A percentile compares a stretch with the other conserved stretches of the same genome.
phyloP scores from a whole-genome alignment of 2,797 vertebrate genomes.

The Diglossa cyanea region DNA sequence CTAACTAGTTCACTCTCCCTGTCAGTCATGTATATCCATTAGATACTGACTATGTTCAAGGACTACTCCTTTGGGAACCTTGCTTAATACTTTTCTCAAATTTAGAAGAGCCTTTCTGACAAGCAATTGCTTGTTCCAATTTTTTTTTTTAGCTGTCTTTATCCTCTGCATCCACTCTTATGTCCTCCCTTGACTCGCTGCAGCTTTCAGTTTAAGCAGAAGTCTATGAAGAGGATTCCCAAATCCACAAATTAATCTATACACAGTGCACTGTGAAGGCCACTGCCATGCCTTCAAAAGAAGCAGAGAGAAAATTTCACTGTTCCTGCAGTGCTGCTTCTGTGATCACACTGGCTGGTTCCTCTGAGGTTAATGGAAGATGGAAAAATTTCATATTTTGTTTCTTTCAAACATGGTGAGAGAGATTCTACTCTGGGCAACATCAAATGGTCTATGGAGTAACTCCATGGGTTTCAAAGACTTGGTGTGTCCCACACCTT shows the following conservation, averaged over 20 bases:
- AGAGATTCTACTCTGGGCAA: neutral
- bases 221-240: slow-evolving; percentile 18
- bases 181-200: neutral
- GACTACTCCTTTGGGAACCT: neutral
- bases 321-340: neutral
- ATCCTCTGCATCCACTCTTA: slow-evolving; percentile 7
- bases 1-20: slow-evolving; percentile 24
- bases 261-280: neutral
- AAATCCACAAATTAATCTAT: neutral
- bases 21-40: slow-evolving; percentile 27
- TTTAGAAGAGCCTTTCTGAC: slow-evolving; percentile 54
- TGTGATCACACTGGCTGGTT: neutral
- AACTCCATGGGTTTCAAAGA: neutral
- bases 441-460: neutral
- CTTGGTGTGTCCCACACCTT: neutral
- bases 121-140: slow-evolving; percentile 6
- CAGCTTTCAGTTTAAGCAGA: slow-evolving; percentile 29
- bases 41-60: neutral
- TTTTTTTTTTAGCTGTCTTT: neutral
- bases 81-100: slow-evolving; percentile 37
- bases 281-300: neutral
- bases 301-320: neutral
- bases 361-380: neutral
- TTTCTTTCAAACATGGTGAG: neutral
- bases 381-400: neutral